These are phyloP conservation scores for Sylvicola cinctus DNA, from an alignment of 2,888 invertebrate genomes.

Conservation along the genomic window DNA sequence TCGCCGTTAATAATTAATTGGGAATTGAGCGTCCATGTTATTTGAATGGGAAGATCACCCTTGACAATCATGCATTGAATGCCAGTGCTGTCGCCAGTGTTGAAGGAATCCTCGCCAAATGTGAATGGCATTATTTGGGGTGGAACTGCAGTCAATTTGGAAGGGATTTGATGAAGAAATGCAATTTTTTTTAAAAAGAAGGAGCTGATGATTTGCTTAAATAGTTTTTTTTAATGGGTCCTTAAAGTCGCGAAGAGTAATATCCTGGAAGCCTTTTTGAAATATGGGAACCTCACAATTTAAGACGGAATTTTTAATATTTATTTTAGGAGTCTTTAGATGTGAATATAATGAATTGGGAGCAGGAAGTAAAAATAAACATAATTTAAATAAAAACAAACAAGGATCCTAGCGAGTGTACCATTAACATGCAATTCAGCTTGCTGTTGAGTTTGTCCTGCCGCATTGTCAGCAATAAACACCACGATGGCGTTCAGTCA, in stretches of 20 bases:
- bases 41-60: slow-evolving; percentile 53
- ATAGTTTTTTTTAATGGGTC: no score
- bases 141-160: slow-evolving; percentile 29
- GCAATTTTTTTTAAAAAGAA: no score
- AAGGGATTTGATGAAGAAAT: no score
- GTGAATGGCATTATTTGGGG: slow-evolving; percentile 50
- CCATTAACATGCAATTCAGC: slow-evolving; percentile 32
- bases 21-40: slow-evolving; percentile 48
- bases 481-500: slow-evolving; percentile 47
- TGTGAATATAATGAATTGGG: background rate
- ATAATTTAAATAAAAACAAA: background rate
- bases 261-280: no score
- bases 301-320: no score
- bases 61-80: slow-evolving; percentile 46
- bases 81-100: slow-evolving; percentile 48
- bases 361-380: background rate
- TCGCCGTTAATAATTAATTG: slow-evolving; percentile 18
- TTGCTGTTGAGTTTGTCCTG: slow-evolving; percentile 28
- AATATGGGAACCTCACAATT: no score
- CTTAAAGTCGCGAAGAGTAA: no score
- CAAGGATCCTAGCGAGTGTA: slow-evolving; percentile 11
- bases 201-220: no score
- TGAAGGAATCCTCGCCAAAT: slow-evolving; percentile 49
- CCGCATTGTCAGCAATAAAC: slow-evolving; percentile 43
- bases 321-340: background rate